A percentile compares a stretch with the other conserved stretches of the same genome.
These are phyloP conservation scores for Archips xylosteana DNA, from an alignment of 2,888 invertebrate genomes.

Conservation along the genomic window DNA sequence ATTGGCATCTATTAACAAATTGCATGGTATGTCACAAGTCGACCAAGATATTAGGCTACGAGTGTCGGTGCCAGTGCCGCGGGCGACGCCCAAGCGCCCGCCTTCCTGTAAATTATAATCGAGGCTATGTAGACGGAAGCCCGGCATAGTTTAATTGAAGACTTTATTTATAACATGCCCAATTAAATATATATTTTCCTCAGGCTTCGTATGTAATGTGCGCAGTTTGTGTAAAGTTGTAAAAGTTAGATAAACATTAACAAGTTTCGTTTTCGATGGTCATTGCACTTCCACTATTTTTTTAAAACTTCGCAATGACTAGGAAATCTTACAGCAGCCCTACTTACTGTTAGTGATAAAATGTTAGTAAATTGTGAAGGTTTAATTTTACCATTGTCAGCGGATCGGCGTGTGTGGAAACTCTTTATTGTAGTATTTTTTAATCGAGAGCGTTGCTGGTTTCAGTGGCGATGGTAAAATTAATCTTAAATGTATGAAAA, in stretches of 20 bases:
- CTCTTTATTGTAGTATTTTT: slow-evolving; percentile 32
- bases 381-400: slow-evolving; percentile 36
- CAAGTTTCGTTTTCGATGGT: slow-evolving; percentile 65
- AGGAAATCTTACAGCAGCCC: slow-evolving; percentile 68
- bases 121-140: slow-evolving; percentile 64
- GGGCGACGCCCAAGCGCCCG: slow-evolving; percentile 52
- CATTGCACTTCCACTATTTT: slow-evolving; percentile 70
- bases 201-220: slow-evolving; percentile 73
- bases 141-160: slow-evolving; percentile 69
- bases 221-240: slow-evolving; percentile 73
- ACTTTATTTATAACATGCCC: slow-evolving; percentile 71
- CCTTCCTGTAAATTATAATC: slow-evolving; percentile 64
- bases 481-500: slow-evolving; percentile 54
- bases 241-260: slow-evolving; percentile 68
- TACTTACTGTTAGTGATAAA: slow-evolving; percentile 54
- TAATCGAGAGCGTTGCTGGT: slow-evolving; percentile 44
- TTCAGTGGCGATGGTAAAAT: slow-evolving; percentile 43
- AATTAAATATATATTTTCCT: slow-evolving; percentile 72
- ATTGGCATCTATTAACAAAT: slow-evolving; percentile 63
- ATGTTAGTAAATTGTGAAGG: slow-evolving; percentile 41
- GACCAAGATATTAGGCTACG: slow-evolving; percentile 69
- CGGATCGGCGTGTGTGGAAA: slow-evolving; percentile 1
- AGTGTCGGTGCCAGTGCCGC: slow-evolving; percentile 65
- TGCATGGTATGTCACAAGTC: slow-evolving; percentile 67
- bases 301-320: slow-evolving; percentile 62